Percentiles rank a stretch among this genome's conserved stretches.
Conservation (phyloP, 2,888 invertebrate species). For the Physocephala rufipes region DNA sequence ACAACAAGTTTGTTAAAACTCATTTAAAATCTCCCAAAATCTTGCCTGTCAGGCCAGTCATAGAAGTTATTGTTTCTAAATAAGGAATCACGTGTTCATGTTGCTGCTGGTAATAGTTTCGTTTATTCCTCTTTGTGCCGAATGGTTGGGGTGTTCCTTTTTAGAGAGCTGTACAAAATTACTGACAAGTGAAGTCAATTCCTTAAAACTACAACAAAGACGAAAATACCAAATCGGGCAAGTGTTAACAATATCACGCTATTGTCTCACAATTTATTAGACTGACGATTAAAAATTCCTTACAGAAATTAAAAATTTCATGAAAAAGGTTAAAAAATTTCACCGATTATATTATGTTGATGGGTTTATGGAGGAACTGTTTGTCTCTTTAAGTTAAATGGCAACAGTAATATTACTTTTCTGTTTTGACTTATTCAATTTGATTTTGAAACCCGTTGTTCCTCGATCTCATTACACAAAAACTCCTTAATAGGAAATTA, state of each 20-base stretch:
- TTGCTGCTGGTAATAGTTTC: background rate
- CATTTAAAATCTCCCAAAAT: background rate
- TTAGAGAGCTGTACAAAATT: slow-evolving; percentile 21
- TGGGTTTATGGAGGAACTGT: too few relatives aligned
- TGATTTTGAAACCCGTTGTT: slow-evolving; percentile 38
- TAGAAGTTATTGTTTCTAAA: slow-evolving; percentile 5
- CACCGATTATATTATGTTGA: too few relatives aligned
- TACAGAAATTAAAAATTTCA: slow-evolving; percentile 27
- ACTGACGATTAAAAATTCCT: background rate
- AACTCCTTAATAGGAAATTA: slow-evolving; percentile 45
- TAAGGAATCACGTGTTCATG: background rate
- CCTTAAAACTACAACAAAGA: slow-evolving; percentile 19
- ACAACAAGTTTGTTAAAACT: background rate
- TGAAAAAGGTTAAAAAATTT: slow-evolving; percentile 7
- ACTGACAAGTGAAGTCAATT: slow-evolving; percentile 25
- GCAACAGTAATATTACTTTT: background rate
- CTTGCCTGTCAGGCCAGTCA: slow-evolving; percentile 4
- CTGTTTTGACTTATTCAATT: background rate
- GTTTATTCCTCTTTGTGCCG: background rate
- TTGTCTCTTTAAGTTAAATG: background rate
- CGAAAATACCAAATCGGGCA: background rate
- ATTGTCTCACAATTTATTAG: background rate
- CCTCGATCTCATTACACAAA: slow-evolving; percentile 45
- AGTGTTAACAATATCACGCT: slow-evolving; percentile 23
- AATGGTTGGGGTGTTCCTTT: slow-evolving; percentile 6